These are phyloP conservation scores for Fabriciana adippe DNA, from an alignment of 2,888 invertebrate species.

Conservation along the genomic window DNA sequence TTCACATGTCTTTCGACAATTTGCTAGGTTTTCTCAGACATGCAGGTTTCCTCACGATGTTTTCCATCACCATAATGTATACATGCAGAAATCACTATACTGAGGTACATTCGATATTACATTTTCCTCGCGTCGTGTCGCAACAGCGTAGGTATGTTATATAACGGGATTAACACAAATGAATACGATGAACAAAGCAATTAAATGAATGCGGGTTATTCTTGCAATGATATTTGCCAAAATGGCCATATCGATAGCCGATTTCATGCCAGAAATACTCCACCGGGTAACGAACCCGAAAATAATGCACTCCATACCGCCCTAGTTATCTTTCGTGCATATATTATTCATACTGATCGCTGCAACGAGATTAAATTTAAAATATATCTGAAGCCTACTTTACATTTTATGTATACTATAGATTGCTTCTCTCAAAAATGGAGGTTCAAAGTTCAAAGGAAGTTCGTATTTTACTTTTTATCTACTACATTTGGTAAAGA, in stretches of 20 bases:
- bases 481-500: too few relatives aligned
- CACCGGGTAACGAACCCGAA: slow-evolving; percentile 19
- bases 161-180: slow-evolving; percentile 10
- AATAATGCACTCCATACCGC: slow-evolving; percentile 31
- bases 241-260: slow-evolving; percentile 28
- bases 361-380: background rate
- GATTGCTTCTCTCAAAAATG: too few relatives aligned
- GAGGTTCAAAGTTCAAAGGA: too few relatives aligned
- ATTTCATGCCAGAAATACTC: slow-evolving; percentile 35
- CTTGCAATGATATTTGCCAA: slow-evolving; percentile 28
- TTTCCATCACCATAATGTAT: too few relatives aligned
- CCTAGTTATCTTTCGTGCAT: slow-evolving; percentile 25
- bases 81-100: background rate
- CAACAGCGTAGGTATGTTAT: background rate
- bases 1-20: too few relatives aligned
- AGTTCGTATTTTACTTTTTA: too few relatives aligned
- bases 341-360: slow-evolving; percentile 28
- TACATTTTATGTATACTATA: too few relatives aligned
- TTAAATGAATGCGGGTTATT: slow-evolving; percentile 27
- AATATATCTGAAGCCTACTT: background rate
- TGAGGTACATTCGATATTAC: too few relatives aligned
- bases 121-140: background rate
- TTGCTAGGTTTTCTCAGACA: too few relatives aligned
- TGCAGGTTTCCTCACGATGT: too few relatives aligned
- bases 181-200: slow-evolving; percentile 21